Percentiles rank a stretch among this genome's conserved stretches.
Evolutionary conservation across 1,140 invertebrate genomes (phyloP).

Genomic region (Anastrepha ludens): DNA sequence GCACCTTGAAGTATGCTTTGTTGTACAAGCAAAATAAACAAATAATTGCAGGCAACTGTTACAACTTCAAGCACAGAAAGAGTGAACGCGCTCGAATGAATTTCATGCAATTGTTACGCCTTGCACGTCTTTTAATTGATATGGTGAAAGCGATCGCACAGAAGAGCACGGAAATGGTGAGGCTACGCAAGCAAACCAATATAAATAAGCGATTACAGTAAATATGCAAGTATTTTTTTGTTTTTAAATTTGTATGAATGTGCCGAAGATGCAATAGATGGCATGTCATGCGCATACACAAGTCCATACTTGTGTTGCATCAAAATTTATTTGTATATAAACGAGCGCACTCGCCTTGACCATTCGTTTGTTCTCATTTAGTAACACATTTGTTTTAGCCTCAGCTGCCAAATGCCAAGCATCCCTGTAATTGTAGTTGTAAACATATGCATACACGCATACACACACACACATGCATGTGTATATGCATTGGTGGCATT

Average conservation of each 20-base stretch:
- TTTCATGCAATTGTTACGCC: constrained; percentile 50
- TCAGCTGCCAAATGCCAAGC: constrained; percentile 26
- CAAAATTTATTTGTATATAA: background rate
- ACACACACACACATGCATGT: too few relatives aligned
- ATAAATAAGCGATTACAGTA: background rate
- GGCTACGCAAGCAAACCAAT: background rate
- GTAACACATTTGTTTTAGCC: constrained; percentile 22
- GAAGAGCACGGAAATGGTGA: background rate
- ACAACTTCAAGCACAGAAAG: background rate
- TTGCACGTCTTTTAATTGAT: constrained; percentile 59
- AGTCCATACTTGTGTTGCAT: too few relatives aligned
- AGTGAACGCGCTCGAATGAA: background rate
- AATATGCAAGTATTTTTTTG: background rate
- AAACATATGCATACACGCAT: background rate
- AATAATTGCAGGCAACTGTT: background rate
- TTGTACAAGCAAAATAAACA: background rate
- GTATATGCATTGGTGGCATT: background rate
- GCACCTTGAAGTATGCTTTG: constrained; percentile 5
- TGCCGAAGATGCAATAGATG: background rate
- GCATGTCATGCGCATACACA: too few relatives aligned
- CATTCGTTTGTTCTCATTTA: background rate
- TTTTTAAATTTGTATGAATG: background rate
- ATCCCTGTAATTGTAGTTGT: constrained; percentile 27
- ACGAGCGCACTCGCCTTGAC: background rate
- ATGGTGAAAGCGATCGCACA: constrained; percentile 40